Conservation (phyloP, 2,797 vertebrate species). For the Picus viridis region DNA sequence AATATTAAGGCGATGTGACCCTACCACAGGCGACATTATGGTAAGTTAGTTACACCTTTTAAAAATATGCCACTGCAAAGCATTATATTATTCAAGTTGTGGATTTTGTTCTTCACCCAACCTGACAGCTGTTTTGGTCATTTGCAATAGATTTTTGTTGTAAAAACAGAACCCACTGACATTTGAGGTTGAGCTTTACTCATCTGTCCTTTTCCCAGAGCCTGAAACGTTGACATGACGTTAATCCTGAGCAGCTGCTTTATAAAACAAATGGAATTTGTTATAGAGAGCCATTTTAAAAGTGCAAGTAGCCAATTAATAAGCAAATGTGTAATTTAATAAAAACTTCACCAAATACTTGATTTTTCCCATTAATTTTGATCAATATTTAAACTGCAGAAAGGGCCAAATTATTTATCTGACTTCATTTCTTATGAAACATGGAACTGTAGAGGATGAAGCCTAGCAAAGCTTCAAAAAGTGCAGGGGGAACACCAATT, state of each 20-base stretch:
- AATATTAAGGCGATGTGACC: no score
- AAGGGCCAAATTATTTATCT: neutral
- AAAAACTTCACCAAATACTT: neutral
- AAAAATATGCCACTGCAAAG: neutral
- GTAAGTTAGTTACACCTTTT: neutral
- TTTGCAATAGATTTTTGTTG: neutral
- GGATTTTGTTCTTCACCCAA: neutral
- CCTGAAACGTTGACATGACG: neutral
- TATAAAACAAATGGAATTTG: slow-evolving; percentile 2
- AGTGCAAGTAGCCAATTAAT: slow-evolving; percentile 36
- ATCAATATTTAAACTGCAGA: neutral
- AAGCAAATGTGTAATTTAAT: neutral
- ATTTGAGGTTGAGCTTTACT: slow-evolving; percentile 50
- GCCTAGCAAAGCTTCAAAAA: neutral
- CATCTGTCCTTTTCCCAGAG: slow-evolving; percentile 7
- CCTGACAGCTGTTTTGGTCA: neutral
- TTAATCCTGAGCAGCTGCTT: slow-evolving; percentile 53
- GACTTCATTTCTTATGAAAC: neutral
- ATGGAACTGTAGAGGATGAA: neutral
- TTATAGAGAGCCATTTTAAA: slow-evolving; percentile 6
- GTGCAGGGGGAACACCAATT: neutral
- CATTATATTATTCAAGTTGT: neutral
- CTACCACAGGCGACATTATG: no score
- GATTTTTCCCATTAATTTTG: neutral
- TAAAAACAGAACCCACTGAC: slow-evolving; percentile 14